Base-by-base conservation (phyloP, 1,140 invertebrate genomes). In the Trichonephila clavata region DNA sequence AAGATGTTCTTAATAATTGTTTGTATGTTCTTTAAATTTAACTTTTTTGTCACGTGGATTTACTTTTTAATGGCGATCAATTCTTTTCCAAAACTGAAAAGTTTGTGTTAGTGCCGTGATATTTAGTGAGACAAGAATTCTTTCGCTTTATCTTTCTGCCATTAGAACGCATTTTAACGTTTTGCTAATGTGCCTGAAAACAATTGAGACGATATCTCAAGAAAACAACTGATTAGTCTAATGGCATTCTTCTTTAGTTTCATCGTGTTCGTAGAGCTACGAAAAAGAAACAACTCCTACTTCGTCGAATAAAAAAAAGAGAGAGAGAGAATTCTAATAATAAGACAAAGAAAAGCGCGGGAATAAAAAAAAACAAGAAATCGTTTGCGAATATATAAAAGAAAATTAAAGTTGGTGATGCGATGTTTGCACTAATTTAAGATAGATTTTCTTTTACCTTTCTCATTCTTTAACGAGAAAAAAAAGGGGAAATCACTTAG, bases 361-460 rank as follows among this genome's bases (percentile, higher is more conserved):
- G 59, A 50, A 39, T 39, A 39, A 39, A 39, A 39, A 65, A 84
- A 92, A 50, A 59, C 27, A 24, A 8, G 24, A 50, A 68, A 84
- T 50, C 32, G 20, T 57, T 4, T 21, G 8, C 14, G 63, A 77
- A 86, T 65, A 77, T 60, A 65, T 59, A 71, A 92, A 86, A 61
- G 57, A 92, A 92, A 84, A 84, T 92, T 84, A 84, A 68, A 92
- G 63, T 86, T 77, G 65, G 81, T 84, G 90, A 92, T 92, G 71
- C 90, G 71, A 86, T 77, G 81, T 59, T 86, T 59, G 59, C 83
- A 39, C 83, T 92, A 92, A 92, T 92, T 92, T 92, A 86, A 92
- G 83, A 92, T 86, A 86, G 91, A 92, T 86, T 86, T 92, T 92
- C 91, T 86, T 86, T 86, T 86, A 92, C 91, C 91, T 92, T 86